phyloP scores from a whole-genome alignment of 2,797 vertebrate species.

The Syngnathus rostellatus region DNA sequence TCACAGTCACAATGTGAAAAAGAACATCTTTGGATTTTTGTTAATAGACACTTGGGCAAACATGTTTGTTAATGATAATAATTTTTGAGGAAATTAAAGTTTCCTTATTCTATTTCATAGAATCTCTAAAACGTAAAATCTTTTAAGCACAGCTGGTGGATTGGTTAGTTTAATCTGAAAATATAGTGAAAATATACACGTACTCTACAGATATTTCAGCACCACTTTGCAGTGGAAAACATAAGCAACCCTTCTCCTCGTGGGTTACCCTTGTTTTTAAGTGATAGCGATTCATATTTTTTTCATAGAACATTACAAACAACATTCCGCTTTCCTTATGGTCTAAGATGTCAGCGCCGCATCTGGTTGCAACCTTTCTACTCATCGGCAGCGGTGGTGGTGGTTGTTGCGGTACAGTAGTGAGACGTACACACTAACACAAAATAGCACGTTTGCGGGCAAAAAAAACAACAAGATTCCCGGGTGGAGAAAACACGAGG shows the following conservation, averaged over 20 bases:
- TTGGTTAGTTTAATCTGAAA: background rate
- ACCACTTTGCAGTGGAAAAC: background rate
- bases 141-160: background rate
- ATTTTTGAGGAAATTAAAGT: background rate
- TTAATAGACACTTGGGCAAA: background rate
- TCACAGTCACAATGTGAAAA: constrained; percentile 4
- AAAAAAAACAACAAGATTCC: constrained; percentile 10
- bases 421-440: constrained; percentile 28
- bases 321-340: constrained; percentile 11
- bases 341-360: constrained; percentile 15
- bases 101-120: background rate
- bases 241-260: background rate
- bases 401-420: constrained; percentile 22
- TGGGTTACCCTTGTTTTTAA: background rate
- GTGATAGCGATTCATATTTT: background rate
- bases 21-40: constrained; percentile 2
- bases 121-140: background rate
- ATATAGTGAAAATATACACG: background rate
- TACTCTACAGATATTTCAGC: background rate
- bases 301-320: constrained; percentile 25
- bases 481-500: constrained; percentile 24
- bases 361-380: constrained; percentile 29
- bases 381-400: constrained; percentile 32
- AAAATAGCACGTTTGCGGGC: constrained; percentile 10
- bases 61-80: background rate